Percentiles rank a stretch among this genome's conserved stretches.
These are phyloP conservation scores for Balanococcus diminutus DNA, from an alignment of 2,888 invertebrate species.

Conservation along the genomic window DNA sequence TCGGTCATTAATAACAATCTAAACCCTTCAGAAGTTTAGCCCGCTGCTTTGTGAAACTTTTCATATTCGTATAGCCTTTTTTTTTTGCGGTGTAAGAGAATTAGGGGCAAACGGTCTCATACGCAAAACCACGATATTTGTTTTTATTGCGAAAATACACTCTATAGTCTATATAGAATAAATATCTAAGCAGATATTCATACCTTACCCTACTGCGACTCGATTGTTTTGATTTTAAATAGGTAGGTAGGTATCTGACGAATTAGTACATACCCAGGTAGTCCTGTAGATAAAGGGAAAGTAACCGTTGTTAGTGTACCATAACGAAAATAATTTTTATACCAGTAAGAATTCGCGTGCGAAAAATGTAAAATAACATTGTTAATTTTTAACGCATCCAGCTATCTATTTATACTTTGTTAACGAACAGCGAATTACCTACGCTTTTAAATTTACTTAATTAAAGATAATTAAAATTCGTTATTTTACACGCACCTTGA, in stretches of 20 bases:
- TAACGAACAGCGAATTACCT: conserved; percentile 21
- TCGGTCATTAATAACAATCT: conserved; percentile 51
- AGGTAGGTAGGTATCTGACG: neutral
- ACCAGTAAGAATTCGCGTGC: conserved; percentile 8
- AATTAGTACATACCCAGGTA: neutral
- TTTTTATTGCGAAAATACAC: conserved; percentile 10
- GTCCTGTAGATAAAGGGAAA: conserved; percentile 7
- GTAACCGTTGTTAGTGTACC: neutral
- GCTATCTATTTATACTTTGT: neutral
- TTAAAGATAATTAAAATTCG: conserved; percentile 34
- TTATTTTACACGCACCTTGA: conserved; percentile 28
- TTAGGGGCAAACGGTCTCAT: neutral
- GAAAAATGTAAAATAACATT: conserved; percentile 27
- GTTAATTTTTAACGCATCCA: neutral
- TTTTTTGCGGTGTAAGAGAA: neutral
- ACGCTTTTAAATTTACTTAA: conserved; percentile 30
- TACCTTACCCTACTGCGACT: no score
- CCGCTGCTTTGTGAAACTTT: conserved; percentile 21
- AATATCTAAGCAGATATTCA: neutral
- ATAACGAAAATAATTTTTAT: neutral
- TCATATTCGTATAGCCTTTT: conserved; percentile 27
- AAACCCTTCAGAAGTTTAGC: conserved; percentile 42
- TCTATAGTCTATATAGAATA: neutral
- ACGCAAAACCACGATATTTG: neutral
- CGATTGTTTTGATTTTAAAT: neutral